These are phyloP conservation scores for Coptotermes formosanus DNA, from an alignment of 1,140 invertebrate genomes.

Conservation along the genomic window DNA sequence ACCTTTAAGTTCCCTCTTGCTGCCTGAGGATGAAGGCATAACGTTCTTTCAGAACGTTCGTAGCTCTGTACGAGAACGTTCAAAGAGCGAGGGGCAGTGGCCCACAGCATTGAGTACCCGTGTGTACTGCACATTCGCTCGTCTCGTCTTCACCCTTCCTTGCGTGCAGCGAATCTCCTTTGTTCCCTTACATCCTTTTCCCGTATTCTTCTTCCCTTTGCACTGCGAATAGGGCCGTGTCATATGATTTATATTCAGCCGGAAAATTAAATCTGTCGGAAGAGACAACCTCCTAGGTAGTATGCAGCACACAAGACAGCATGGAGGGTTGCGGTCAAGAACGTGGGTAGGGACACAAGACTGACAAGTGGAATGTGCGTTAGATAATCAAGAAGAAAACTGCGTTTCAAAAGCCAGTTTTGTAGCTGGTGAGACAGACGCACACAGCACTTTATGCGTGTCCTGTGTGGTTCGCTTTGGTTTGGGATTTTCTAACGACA, in stretches of 20 bases:
- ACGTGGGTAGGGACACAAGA: neutral
- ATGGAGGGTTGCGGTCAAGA: neutral
- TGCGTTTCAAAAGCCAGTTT: too few relatives aligned
- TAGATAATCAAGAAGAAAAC: neutral
- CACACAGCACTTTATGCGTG: too few relatives aligned
- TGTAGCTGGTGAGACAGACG: too few relatives aligned
- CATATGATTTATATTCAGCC: constrained; percentile 27
- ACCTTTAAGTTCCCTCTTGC: too few relatives aligned
- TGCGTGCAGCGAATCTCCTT: neutral
- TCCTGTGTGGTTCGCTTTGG: too few relatives aligned
- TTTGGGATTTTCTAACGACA: too few relatives aligned
- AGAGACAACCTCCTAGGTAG: constrained; percentile 7
- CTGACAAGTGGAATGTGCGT: neutral
- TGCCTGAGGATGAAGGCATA: too few relatives aligned
- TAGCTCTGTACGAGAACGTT: too few relatives aligned
- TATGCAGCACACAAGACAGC: neutral
- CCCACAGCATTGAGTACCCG: too few relatives aligned
- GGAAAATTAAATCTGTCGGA: constrained; percentile 27
- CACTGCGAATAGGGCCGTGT: neutral
- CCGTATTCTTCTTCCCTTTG: neutral
- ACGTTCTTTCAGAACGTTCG: too few relatives aligned
- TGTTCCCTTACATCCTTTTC: neutral
- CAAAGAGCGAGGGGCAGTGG: too few relatives aligned
- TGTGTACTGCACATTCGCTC: too few relatives aligned
- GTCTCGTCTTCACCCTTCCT: neutral